A percentile compares a stretch with the other conserved stretches of the same genome.
Evolutionary conservation across 1,140 invertebrate genomes (phyloP).

Genomic region (Heliconius melpomene): DNA sequence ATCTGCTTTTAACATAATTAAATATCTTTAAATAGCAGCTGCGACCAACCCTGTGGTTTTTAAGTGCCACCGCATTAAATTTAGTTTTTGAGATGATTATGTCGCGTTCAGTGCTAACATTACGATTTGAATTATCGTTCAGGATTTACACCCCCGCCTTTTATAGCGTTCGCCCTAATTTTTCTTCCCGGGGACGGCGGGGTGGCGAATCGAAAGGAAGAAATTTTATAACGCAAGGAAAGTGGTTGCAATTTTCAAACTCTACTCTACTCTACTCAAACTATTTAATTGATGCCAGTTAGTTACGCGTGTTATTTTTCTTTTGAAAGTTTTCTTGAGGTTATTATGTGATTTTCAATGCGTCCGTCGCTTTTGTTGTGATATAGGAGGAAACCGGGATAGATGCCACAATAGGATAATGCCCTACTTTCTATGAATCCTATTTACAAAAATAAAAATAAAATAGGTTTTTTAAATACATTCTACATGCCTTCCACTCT

Average conservation of each 20-base stretch:
- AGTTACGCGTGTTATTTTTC: conserved; percentile 22
- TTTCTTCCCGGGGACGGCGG: conserved; percentile 52
- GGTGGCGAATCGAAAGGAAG: conserved; percentile 49
- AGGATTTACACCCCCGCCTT: conserved; percentile 61
- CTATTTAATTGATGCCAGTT: conserved; percentile 36
- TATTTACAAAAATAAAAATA: no score
- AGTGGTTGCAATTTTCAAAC: conserved; percentile 52
- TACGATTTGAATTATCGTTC: conserved; percentile 77
- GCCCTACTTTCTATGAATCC: neutral
- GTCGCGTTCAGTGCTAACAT: no score
- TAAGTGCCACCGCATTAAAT: conserved; percentile 78
- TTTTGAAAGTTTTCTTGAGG: neutral
- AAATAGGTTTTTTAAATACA: no score
- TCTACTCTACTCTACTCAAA: no score
- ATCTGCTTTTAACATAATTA: conserved; percentile 81
- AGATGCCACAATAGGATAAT: neutral
- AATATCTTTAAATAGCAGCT: conserved; percentile 78
- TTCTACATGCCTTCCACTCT: no score
- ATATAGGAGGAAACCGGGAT: neutral
- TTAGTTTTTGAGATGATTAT: conserved; percentile 79
- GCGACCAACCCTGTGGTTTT: conserved; percentile 71
- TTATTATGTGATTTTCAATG: conserved; percentile 8
- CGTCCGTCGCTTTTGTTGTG: neutral
- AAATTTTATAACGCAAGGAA: conserved; percentile 56
- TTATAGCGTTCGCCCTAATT: conserved; percentile 69